phyloP scores from a whole-genome alignment of 1,140 invertebrate species.

The Venturia canescens region DNA sequence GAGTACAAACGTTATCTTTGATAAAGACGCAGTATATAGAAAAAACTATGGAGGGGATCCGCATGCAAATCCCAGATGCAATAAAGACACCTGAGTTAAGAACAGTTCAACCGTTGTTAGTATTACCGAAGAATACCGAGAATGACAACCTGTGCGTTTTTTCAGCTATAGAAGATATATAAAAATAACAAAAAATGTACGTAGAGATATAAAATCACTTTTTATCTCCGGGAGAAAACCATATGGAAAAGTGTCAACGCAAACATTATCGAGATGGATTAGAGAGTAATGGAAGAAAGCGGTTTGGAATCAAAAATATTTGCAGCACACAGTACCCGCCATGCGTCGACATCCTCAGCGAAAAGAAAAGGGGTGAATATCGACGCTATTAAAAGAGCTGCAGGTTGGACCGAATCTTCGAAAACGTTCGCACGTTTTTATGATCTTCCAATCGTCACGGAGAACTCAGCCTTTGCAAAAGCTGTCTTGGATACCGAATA shows the following conservation, averaged over 20 bases:
- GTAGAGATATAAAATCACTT: conserved; percentile 1
- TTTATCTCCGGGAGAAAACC: not conserved
- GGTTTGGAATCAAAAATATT: not conserved
- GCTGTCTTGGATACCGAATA: not conserved
- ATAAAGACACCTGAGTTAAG: not conserved
- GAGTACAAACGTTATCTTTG: conserved; percentile 1
- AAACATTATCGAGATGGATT: not conserved
- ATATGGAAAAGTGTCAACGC: not conserved
- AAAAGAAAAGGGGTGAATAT: not conserved
- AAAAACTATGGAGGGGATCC: not conserved
- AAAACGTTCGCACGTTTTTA: not conserved
- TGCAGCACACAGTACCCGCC: conserved; percentile 10
- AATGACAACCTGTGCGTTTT: not conserved
- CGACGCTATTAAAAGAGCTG: not conserved
- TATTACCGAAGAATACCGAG: not conserved
- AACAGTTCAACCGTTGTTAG: not conserved
- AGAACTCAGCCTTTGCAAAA: not conserved
- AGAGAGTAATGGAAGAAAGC: not conserved
- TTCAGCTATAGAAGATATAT: not conserved
- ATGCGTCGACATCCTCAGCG: conserved; percentile 46
- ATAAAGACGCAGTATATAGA: not conserved
- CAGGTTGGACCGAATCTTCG: not conserved
- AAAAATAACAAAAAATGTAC: not conserved
- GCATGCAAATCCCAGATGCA: not conserved
- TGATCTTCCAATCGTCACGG: not conserved